phyloP scores from a whole-genome alignment of 2,113 vertebrate species.

The Promerops cafer region DNA sequence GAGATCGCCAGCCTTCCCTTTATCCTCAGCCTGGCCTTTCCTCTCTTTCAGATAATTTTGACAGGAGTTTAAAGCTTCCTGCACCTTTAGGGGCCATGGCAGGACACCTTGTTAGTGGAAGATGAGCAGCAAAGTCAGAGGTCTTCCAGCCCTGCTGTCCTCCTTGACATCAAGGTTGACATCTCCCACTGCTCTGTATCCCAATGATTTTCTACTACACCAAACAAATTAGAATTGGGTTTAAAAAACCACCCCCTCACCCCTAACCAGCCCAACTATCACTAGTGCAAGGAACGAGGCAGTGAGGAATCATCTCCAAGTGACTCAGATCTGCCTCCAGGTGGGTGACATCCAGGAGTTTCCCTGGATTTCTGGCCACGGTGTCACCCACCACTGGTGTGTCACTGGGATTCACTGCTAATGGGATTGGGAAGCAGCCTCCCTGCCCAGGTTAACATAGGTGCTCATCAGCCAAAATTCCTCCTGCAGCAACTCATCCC shows the following conservation, averaged over 20 bases:
- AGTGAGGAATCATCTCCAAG: neutral
- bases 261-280: neutral
- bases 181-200: neutral
- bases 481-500: neutral
- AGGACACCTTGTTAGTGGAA: neutral
- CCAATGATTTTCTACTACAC: neutral
- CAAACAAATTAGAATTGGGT: neutral
- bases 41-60: neutral
- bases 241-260: neutral
- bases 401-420: neutral
- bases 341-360: neutral
- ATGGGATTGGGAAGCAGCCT: neutral
- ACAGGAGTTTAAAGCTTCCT: neutral
- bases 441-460: rapidly evolving
- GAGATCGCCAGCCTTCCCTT: neutral
- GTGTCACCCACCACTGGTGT: neutral
- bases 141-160: neutral
- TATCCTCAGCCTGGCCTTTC: neutral
- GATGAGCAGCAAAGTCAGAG: neutral
- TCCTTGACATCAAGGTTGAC: rapidly evolving
- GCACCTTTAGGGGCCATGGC: neutral
- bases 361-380: rapidly evolving
- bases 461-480: neutral
- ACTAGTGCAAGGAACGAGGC: rapidly evolving
- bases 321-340: neutral